Conservation (phyloP, 2,888 invertebrate species). For the Tetheella fluctuosa region DNA sequence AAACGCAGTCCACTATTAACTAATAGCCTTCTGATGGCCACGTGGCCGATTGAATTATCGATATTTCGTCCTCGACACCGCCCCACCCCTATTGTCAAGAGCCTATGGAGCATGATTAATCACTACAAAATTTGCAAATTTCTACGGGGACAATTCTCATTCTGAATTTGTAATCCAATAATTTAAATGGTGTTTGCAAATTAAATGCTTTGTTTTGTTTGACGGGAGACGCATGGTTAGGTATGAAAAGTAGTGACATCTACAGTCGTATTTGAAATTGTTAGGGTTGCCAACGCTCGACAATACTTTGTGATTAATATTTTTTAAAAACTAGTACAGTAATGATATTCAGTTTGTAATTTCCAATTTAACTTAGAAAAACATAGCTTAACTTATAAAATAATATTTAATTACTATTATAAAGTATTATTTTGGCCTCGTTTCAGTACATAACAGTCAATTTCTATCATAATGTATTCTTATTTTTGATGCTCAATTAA, state of each 20-base stretch:
- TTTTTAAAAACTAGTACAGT: too few species aligned
- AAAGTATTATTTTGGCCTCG: background rate
- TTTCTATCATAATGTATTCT: background rate
- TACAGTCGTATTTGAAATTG: conserved; percentile 13
- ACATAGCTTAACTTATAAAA: too few species aligned
- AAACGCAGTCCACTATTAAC: conserved; percentile 39
- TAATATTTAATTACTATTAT: too few species aligned
- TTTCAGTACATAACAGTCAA: background rate
- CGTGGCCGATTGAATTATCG: conserved; percentile 47
- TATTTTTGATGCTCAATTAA: conserved; percentile 22
- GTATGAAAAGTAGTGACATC: conserved; percentile 22
- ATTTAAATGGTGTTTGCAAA: conserved; percentile 40
- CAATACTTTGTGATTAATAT: background rate
- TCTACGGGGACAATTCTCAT: conserved; percentile 44
- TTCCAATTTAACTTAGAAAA: too few species aligned
- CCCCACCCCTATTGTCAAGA: conserved; percentile 37
- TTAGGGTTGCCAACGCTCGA: conserved; percentile 9
- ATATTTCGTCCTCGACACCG: conserved; percentile 29
- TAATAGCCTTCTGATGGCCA: conserved; percentile 46
- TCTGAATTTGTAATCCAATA: conserved; percentile 44
- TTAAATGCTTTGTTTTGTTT: conserved; percentile 38
- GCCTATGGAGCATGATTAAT: conserved; percentile 55
- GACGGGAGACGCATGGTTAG: conserved; percentile 18
- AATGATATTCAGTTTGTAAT: too few species aligned
- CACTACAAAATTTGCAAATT: conserved; percentile 49